phyloP scores from a whole-genome alignment of 2,888 invertebrate genomes.

The Rotaria magnacalcarata region DNA sequence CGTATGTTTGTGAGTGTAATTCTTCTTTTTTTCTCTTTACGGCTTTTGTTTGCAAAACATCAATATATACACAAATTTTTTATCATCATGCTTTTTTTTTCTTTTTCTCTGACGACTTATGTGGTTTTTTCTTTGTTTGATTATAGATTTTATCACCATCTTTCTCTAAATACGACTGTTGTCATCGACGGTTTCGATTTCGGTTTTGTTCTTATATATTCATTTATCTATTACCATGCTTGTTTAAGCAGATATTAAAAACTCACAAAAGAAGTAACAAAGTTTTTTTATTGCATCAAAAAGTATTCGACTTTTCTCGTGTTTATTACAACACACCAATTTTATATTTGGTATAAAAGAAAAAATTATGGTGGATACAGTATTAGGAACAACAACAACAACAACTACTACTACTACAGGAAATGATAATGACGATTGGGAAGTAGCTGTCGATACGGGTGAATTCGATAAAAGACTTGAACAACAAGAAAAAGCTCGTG shows the following conservation, averaged over 20 bases:
- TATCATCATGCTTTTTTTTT: not conserved
- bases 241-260: not conserved
- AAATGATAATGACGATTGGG: conserved; percentile 19
- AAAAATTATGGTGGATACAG: not conserved
- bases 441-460: conserved; percentile 10
- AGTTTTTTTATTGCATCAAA: not conserved
- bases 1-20: not conserved
- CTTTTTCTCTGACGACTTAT: not conserved
- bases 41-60: conserved; percentile 23
- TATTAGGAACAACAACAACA: not conserved
- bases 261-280: not conserved
- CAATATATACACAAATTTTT: not conserved
- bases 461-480: conserved; percentile 32
- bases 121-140: conserved; percentile 14
- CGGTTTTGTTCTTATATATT: not conserved
- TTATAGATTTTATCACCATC: conserved; percentile 18
- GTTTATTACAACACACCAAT: not conserved
- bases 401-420: not conserved
- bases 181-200: conserved; percentile 1
- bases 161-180: not conserved
- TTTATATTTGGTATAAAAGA: not conserved
- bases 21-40: not conserved
- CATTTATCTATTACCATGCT: not conserved
- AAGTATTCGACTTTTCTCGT: not conserved
- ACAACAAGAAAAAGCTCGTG: conserved; percentile 33